Conservation (phyloP, 2,888 invertebrate species). For the Leptinotarsa peninsularis region DNA sequence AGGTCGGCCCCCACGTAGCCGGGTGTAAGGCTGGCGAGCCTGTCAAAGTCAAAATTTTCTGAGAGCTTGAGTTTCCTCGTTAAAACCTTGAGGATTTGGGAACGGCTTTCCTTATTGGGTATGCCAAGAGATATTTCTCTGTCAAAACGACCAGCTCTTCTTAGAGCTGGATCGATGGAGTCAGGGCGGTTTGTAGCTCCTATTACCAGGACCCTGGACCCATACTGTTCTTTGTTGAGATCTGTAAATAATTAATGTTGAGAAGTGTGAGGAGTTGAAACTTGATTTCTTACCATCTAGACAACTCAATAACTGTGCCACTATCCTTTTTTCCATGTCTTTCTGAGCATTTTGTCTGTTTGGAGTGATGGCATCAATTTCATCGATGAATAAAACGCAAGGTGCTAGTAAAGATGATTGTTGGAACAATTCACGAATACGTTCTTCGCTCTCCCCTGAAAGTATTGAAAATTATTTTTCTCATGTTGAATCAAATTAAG, state of each 20-base stretch:
- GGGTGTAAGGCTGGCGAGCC: slow-evolving; percentile 87
- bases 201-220: slow-evolving; percentile 81
- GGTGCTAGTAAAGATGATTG: slow-evolving; percentile 81
- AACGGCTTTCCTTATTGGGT: slow-evolving; percentile 85
- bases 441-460: slow-evolving; percentile 92
- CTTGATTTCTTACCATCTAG: slow-evolving; percentile 77
- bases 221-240: slow-evolving; percentile 68
- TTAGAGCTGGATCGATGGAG: slow-evolving; percentile 89
- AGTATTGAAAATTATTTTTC: not conserved
- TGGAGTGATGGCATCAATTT: slow-evolving; percentile 95
- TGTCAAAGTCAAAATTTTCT: slow-evolving; percentile 77
- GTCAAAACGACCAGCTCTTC: slow-evolving; percentile 93
- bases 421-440: slow-evolving; percentile 91
- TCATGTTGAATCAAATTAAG: not conserved
- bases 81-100: slow-evolving; percentile 81
- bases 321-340: slow-evolving; percentile 96
- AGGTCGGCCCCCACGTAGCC: slow-evolving; percentile 98
- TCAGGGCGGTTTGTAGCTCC: slow-evolving; percentile 97
- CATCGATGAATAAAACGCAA: slow-evolving; percentile 93
- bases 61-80: slow-evolving; percentile 78
- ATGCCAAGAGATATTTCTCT: slow-evolving; percentile 94
- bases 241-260: slow-evolving; percentile 59
- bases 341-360: slow-evolving; percentile 90
- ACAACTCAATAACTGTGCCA: slow-evolving; percentile 90
- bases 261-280: not conserved